phyloP scores from a whole-genome alignment of 2,888 invertebrate genomes.

The Agrotis ipsilon region DNA sequence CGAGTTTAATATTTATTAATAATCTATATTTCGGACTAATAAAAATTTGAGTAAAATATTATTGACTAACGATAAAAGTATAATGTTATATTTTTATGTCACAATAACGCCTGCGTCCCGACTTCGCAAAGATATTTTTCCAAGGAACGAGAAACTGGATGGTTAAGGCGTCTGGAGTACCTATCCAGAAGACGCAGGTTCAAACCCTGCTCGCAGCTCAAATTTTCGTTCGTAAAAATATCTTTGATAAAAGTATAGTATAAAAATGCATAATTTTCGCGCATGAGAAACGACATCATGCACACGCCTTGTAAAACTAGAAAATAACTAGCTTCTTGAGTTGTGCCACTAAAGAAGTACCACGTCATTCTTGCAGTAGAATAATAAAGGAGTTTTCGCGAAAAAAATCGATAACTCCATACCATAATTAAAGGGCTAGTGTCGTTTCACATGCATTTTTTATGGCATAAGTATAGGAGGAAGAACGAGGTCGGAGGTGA shows the following conservation, averaged over 20 bases:
- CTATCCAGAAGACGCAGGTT: too few species aligned
- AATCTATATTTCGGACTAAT: too few species aligned
- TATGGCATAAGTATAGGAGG: conserved; percentile 33
- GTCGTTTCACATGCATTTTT: conserved; percentile 35
- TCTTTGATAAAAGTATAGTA: neutral
- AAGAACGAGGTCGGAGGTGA: conserved; percentile 38
- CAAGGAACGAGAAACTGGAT: too few species aligned
- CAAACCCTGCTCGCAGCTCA: too few species aligned
- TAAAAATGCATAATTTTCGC: neutral
- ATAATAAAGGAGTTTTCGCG: conserved; percentile 36
- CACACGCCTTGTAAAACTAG: conserved; percentile 21
- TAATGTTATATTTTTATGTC: too few species aligned
- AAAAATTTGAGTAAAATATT: too few species aligned
- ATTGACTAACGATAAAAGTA: too few species aligned
- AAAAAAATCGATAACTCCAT: conserved; percentile 53
- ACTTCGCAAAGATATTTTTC: too few species aligned
- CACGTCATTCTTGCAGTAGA: conserved; percentile 43
- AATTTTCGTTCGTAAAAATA: too few species aligned
- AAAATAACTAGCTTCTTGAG: conserved; percentile 21
- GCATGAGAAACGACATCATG: neutral
- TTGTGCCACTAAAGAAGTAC: conserved; percentile 4
- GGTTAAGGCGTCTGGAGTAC: too few species aligned
- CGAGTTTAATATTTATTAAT: too few species aligned
- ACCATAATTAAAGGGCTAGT: conserved; percentile 31
- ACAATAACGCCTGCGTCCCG: too few species aligned